These are phyloP conservation scores for Lacanobia oleracea DNA, from an alignment of 2,888 invertebrate genomes.

Conservation along the genomic window DNA sequence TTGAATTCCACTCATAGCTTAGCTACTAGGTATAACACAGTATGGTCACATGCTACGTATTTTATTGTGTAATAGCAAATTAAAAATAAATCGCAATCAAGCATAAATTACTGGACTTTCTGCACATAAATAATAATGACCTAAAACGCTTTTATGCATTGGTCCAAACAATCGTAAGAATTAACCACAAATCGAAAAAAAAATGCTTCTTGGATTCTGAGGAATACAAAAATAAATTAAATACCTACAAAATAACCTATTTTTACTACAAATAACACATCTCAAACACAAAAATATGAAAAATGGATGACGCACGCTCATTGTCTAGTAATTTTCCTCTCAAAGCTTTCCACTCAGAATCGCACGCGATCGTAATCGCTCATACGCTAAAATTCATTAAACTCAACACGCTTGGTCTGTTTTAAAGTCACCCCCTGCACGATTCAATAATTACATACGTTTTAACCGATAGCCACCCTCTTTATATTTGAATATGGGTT, in stretches of 20 bases:
- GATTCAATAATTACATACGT: slow-evolving; percentile 89
- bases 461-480: slow-evolving; percentile 86
- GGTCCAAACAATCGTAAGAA: too few relatives aligned
- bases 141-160: too few relatives aligned
- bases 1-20: background rate
- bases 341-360: slow-evolving; percentile 69
- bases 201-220: background rate
- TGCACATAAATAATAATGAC: too few relatives aligned
- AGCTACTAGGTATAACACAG: too few relatives aligned
- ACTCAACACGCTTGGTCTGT: slow-evolving; percentile 83
- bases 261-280: background rate
- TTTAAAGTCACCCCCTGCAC: slow-evolving; percentile 78
- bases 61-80: too few relatives aligned
- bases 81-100: too few relatives aligned
- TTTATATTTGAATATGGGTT: slow-evolving; percentile 88
- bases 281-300: slow-evolving; percentile 13
- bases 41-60: too few relatives aligned
- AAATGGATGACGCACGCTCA: slow-evolving; percentile 42
- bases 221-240: background rate
- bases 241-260: background rate
- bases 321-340: slow-evolving; percentile 68
- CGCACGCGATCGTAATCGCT: slow-evolving; percentile 76
- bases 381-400: slow-evolving; percentile 86
- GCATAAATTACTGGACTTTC: too few relatives aligned
- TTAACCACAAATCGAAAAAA: too few relatives aligned